Conservation (phyloP, 2,888 invertebrate genomes). For the Athalia circularis region DNA sequence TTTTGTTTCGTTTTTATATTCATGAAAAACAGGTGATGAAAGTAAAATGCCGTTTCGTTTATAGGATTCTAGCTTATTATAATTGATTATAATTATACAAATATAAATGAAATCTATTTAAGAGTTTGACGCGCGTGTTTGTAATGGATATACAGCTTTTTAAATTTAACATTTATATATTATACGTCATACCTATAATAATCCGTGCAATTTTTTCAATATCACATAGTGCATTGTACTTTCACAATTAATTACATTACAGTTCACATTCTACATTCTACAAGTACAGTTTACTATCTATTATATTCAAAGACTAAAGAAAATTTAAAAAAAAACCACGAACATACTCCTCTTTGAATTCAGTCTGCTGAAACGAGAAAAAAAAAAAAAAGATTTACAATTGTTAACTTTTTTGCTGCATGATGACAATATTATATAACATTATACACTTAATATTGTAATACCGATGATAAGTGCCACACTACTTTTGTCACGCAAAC, state of each 20-base stretch:
- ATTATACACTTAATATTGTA: background rate
- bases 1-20: background rate
- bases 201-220: constrained; percentile 1
- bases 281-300: background rate
- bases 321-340: no score
- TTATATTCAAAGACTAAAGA: no score
- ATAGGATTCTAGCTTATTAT: background rate
- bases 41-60: no score
- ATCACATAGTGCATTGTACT: constrained; percentile 9
- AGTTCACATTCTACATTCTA: constrained; percentile 11
- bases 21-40: background rate
- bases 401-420: background rate
- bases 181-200: background rate
- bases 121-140: constrained; percentile 20
- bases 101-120: constrained; percentile 13
- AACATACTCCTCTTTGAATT: no score
- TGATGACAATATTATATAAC: background rate
- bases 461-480: constrained; percentile 39
- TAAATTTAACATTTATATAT: background rate
- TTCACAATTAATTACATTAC: constrained; percentile 12
- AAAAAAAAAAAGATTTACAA: no score
- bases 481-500: constrained; percentile 25
- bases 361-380: background rate
- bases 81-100: background rate
- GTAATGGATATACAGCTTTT: constrained; percentile 26